These are phyloP conservation scores for Osmoderma eremita DNA, from an alignment of 2,888 invertebrate species.

Conservation along the genomic window DNA sequence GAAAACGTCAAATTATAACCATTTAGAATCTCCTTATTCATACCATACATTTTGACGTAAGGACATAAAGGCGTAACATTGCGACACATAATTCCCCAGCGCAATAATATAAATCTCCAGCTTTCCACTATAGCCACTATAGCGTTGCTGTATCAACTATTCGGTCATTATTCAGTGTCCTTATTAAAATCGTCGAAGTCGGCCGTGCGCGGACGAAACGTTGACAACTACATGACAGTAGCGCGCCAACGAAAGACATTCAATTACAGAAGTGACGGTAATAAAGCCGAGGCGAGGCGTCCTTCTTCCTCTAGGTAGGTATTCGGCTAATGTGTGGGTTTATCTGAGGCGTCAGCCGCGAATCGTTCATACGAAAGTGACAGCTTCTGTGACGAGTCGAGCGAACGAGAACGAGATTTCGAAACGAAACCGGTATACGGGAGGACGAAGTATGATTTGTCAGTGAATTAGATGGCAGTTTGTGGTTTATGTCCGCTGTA, in stretches of 20 bases:
- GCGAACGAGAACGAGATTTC: neutral
- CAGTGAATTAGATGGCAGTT: no score
- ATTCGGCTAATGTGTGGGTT: constrained; percentile 35
- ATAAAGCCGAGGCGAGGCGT: constrained; percentile 46
- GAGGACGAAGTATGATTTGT: neutral
- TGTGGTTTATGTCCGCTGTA: no score
- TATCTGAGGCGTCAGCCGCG: constrained; percentile 23
- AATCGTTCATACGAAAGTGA: constrained; percentile 2
- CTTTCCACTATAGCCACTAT: neutral
- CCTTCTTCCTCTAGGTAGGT: constrained; percentile 36
- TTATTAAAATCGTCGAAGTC: constrained; percentile 55
- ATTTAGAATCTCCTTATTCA: no score
- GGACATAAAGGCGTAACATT: no score
- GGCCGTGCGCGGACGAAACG: constrained; percentile 52
- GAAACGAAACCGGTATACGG: neutral
- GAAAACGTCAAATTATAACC: no score
- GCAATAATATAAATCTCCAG: no score
- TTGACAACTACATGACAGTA: constrained; percentile 55
- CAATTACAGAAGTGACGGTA: constrained; percentile 55
- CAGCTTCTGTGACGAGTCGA: neutral
- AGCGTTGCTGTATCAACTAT: neutral
- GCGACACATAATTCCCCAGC: no score
- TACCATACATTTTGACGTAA: no score
- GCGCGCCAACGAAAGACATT: constrained; percentile 52
- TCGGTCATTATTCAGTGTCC: constrained; percentile 31